Conservation (phyloP, 2,797 vertebrate species). For the Hybognathus amarus region DNA sequence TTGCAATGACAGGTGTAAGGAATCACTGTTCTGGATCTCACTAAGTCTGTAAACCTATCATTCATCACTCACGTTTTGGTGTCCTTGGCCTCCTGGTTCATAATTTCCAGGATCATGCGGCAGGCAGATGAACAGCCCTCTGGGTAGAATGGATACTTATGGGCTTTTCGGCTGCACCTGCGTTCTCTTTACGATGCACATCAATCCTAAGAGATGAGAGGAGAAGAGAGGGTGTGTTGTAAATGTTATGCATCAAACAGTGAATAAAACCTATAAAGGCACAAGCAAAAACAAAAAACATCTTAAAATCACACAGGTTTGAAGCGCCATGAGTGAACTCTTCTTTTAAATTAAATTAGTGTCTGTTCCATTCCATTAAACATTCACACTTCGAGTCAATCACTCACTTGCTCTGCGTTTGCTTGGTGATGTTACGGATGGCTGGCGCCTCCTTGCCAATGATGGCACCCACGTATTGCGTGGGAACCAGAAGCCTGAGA, state of each 20-base stretch:
- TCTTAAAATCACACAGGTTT: neutral
- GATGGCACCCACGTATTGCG: conserved; percentile 94
- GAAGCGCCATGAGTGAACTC: neutral
- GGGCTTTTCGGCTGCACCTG: conserved; percentile 92
- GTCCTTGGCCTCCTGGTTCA: conserved; percentile 97
- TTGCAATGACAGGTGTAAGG: neutral
- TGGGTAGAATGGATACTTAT: conserved; percentile 95
- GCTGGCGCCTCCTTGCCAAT: conserved; percentile 95
- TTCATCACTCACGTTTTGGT: conserved; percentile 87
- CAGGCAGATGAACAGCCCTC: conserved; percentile 93
- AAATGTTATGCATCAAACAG: neutral
- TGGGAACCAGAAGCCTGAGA: conserved; percentile 90
- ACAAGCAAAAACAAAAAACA: neutral
- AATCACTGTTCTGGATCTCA: neutral
- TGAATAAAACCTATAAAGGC: neutral
- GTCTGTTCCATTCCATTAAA: neutral
- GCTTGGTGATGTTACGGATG: conserved; percentile 95
- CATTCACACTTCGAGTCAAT: neutral
- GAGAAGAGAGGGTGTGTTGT: neutral
- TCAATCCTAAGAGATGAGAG: conserved; percentile 82
- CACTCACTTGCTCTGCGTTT: conserved; percentile 95
- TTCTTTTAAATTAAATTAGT: neutral
- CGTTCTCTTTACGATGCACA: conserved; percentile 93
- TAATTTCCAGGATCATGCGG: conserved; percentile 95
- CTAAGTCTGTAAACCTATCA: neutral